Conservation (phyloP, 2,113 vertebrate species). For the Numida meleagris region DNA sequence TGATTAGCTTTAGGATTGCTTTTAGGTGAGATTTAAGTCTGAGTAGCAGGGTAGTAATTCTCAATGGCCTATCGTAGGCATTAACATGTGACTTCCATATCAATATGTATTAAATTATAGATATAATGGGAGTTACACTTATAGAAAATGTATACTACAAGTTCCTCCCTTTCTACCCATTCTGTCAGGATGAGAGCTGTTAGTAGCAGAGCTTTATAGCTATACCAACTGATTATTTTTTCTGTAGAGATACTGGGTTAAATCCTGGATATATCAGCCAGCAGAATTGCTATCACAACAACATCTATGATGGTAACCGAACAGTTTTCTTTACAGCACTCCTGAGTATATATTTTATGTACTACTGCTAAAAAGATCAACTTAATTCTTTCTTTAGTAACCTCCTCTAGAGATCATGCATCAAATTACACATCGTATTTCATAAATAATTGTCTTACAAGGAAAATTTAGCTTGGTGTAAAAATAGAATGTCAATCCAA, state of each 20-base stretch:
- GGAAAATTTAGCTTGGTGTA: constrained; percentile 54
- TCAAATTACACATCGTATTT: constrained; percentile 37
- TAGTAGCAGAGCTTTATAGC: background rate
- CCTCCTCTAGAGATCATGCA: constrained; percentile 15
- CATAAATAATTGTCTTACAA: constrained; percentile 63
- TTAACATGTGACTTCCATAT: background rate
- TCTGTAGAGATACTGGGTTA: background rate
- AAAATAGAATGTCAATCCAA: constrained; percentile 64
- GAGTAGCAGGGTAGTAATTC: background rate
- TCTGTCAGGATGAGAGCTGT: background rate
- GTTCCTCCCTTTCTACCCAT: background rate
- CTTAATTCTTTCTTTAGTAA: constrained; percentile 58
- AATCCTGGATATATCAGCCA: background rate
- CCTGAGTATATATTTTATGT: constrained; percentile 35
- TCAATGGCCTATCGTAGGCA: background rate
- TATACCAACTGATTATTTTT: background rate
- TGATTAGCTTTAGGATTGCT: background rate
- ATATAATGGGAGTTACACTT: background rate
- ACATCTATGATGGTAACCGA: background rate
- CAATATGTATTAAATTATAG: background rate
- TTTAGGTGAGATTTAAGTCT: background rate
- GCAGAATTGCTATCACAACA: constrained; percentile 32
- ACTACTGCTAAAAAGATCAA: constrained; percentile 16
- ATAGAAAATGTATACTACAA: background rate
- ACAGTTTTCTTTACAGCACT: constrained; percentile 33